These are phyloP conservation scores for Linnaemya vulpina DNA, from an alignment of 2,888 invertebrate species.

Conservation along the genomic window DNA sequence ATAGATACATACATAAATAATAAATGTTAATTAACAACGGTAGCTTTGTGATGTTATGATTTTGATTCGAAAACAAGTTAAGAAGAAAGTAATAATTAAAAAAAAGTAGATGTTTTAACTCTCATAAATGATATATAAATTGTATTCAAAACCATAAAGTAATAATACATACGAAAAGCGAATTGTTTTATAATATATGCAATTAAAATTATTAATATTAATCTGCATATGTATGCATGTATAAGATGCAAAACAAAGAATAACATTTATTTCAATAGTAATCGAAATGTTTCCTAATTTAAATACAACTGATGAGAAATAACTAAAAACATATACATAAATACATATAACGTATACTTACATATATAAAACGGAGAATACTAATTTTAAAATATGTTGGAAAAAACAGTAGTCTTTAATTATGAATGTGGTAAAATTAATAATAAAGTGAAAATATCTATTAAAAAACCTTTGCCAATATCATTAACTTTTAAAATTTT, in stretches of 20 bases:
- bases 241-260: not conserved
- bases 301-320: constrained; percentile 71
- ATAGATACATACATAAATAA: constrained; percentile 43
- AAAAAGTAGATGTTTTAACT: constrained; percentile 60
- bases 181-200: constrained; percentile 70
- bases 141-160: constrained; percentile 53
- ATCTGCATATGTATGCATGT: constrained; percentile 54
- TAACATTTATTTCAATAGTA: constrained; percentile 62
- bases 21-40: constrained; percentile 63
- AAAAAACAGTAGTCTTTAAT: constrained; percentile 78
- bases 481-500: not conserved
- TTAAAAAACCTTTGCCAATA: constrained; percentile 25
- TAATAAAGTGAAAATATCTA: constrained; percentile 75
- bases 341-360: constrained; percentile 40
- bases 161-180: constrained; percentile 48
- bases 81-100: constrained; percentile 17
- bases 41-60: constrained; percentile 68
- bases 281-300: constrained; percentile 75
- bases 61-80: constrained; percentile 49
- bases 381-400: constrained; percentile 63
- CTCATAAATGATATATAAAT: constrained; percentile 42
- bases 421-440: constrained; percentile 81
- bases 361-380: constrained; percentile 63
- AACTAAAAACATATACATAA: constrained; percentile 64
- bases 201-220: constrained; percentile 76